Percentiles rank a stretch among this genome's conserved stretches.
These are phyloP conservation scores for Pachycephus smyrnensis DNA, from an alignment of 2,888 invertebrate species.

Conservation along the genomic window DNA sequence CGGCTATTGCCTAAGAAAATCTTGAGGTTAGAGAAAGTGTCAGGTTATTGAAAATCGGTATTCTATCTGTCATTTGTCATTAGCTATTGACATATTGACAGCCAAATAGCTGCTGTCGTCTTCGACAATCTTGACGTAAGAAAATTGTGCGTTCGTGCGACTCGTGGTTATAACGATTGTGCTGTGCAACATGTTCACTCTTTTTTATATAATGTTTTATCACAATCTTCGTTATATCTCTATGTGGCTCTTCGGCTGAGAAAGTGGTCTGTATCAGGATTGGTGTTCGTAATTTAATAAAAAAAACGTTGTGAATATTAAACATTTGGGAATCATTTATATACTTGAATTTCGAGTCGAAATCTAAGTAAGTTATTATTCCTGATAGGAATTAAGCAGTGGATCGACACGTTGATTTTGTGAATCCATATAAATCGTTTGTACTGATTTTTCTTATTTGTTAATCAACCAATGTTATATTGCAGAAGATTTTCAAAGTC, in stretches of 20 bases:
- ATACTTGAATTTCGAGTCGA: slow-evolving; percentile 41
- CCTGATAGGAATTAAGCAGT: neutral
- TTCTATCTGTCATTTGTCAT: slow-evolving; percentile 20
- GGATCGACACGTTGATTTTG: no score
- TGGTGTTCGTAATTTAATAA: slow-evolving; percentile 38
- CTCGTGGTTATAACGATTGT: slow-evolving; percentile 5
- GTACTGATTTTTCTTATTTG: no score
- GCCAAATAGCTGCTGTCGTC: slow-evolving; percentile 16
- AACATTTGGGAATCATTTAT: slow-evolving; percentile 42
- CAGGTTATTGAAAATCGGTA: neutral
- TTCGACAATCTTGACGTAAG: slow-evolving; percentile 21
- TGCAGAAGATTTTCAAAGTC: slow-evolving; percentile 34
- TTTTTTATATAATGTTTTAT: slow-evolving; percentile 17
- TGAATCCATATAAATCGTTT: no score
- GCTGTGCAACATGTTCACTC: slow-evolving; percentile 15
- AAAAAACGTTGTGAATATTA: slow-evolving; percentile 16
- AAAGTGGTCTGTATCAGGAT: neutral
- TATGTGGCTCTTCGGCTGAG: neutral
- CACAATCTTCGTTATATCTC: neutral
- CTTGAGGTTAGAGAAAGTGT: slow-evolving; percentile 14
- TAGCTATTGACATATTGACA: slow-evolving; percentile 6
- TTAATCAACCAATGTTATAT: neutral
- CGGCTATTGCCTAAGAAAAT: slow-evolving; percentile 13
- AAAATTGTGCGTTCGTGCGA: slow-evolving; percentile 25
- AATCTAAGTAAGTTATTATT: neutral